Evolutionary conservation across 2,113 vertebrate genomes (phyloP).

Genomic region (Psephotus haematonotus): DNA sequence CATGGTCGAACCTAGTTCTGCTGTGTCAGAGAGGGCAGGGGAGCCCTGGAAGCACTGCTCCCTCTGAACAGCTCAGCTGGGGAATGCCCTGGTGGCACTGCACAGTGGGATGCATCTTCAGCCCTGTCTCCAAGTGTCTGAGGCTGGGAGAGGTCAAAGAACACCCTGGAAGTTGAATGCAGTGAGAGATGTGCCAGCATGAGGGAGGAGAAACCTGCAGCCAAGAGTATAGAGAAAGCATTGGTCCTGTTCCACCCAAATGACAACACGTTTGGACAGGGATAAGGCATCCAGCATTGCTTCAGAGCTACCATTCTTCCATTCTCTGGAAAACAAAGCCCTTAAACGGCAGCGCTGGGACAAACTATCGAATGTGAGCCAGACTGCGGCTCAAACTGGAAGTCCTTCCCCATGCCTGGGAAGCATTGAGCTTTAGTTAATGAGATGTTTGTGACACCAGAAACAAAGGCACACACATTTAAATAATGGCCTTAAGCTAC

Average conservation of each 20-base stretch:
- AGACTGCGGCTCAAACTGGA: accelerated
- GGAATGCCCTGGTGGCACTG: background rate
- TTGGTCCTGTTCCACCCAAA: too few species aligned
- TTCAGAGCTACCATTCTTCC: background rate
- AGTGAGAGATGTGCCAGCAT: background rate
- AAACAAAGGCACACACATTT: background rate
- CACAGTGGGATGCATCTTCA: background rate
- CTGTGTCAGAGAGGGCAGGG: background rate
- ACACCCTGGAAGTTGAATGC: background rate
- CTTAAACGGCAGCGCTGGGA: background rate
- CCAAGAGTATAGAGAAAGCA: background rate
- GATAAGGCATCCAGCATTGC: background rate
- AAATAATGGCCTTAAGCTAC: background rate
- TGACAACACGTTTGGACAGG: accelerated
- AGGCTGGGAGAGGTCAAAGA: background rate
- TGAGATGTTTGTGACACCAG: background rate
- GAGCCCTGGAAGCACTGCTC: background rate
- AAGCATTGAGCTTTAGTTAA: background rate
- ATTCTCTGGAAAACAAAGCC: background rate
- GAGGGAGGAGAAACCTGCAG: background rate
- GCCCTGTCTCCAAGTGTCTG: background rate
- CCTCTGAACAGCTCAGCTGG: background rate
- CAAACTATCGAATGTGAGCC: background rate
- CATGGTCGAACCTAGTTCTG: background rate
- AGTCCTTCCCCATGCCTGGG: background rate